Evolutionary conservation across 2,797 vertebrate genomes (phyloP).

Genomic region (Liasis olivaceus): DNA sequence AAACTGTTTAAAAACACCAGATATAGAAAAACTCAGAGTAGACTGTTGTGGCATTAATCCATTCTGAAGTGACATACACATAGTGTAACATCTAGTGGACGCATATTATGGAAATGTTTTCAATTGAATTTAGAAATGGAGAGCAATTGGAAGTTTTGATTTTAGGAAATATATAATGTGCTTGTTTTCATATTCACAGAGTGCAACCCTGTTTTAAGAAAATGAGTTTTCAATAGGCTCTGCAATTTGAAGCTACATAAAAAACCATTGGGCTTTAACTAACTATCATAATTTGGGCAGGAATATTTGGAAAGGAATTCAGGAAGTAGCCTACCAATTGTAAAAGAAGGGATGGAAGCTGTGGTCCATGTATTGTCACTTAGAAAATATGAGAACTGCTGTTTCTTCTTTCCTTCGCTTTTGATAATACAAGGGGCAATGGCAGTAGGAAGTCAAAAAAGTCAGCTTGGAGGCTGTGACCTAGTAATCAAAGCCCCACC

Average conservation of each 20-base stretch:
- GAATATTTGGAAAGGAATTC: constrained; percentile 58
- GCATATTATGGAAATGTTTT: constrained; percentile 85
- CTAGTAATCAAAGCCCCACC: neutral
- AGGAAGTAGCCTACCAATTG: constrained; percentile 39
- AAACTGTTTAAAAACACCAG: constrained; percentile 98
- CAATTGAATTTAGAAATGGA: constrained; percentile 83
- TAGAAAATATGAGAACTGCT: constrained; percentile 49
- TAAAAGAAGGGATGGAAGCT: constrained; percentile 45
- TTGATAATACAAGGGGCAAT: neutral
- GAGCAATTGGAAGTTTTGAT: constrained; percentile 83
- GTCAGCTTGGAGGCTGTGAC: neutral
- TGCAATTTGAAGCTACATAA: constrained; percentile 68
- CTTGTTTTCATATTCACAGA: constrained; percentile 80
- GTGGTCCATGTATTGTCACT: constrained; percentile 35
- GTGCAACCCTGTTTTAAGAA: constrained; percentile 83
- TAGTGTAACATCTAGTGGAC: constrained; percentile 82
- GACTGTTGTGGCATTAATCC: constrained; percentile 85
- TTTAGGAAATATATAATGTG: constrained; percentile 81
- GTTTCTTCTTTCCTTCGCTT: constrained; percentile 41
- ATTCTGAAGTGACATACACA: constrained; percentile 85
- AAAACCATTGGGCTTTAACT: constrained; percentile 68
- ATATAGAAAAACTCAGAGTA: constrained; percentile 81
- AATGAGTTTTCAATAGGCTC: constrained; percentile 80
- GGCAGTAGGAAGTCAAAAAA: neutral
- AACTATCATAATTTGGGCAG: constrained; percentile 27